phyloP scores from a whole-genome alignment of 2,888 invertebrate species.

The Drosophila lutescens region DNA sequence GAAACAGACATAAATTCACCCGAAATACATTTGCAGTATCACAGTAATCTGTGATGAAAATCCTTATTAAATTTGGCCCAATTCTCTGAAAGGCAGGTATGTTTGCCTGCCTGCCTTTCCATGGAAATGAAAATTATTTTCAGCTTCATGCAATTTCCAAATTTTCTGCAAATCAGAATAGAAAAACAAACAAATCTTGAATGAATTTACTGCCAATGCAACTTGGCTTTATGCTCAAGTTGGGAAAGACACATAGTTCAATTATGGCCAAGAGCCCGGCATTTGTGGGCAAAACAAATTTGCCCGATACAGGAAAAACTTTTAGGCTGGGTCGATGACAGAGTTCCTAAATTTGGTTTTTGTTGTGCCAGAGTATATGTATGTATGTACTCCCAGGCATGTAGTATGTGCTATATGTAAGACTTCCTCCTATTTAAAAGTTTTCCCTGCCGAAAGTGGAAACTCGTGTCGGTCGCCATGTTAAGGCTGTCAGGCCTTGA shows the following conservation, averaged over 20 bases:
- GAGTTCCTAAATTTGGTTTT: background rate
- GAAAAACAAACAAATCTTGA: conserved; percentile 37
- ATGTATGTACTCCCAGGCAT: conserved; percentile 31
- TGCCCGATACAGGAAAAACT: conserved; percentile 55
- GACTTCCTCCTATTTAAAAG: conserved; percentile 69
- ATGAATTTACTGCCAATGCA: conserved; percentile 56
- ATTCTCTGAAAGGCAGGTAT: background rate
- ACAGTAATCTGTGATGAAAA: conserved; percentile 37
- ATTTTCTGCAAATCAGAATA: conserved; percentile 34
- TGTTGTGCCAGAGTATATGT: background rate
- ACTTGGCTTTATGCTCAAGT: conserved; percentile 12
- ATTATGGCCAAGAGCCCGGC: conserved; percentile 53
- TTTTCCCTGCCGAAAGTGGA: conserved; percentile 72
- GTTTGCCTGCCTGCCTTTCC: no score
- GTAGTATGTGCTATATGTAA: conserved; percentile 35
- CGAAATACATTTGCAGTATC: conserved; percentile 29
- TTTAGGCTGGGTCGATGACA: conserved; percentile 42
- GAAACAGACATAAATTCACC: conserved; percentile 39
- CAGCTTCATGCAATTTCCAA: conserved; percentile 52
- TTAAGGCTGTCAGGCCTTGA: conserved; percentile 51
- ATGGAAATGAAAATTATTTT: conserved; percentile 37
- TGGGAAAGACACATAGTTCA: conserved; percentile 39
- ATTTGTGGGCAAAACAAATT: conserved; percentile 44
- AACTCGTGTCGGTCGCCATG: conserved; percentile 69
- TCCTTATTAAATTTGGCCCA: conserved; percentile 23